A percentile compares a stretch with the other conserved stretches of the same genome.
Conservation (phyloP, 2,797 vertebrate genomes). For the Thalassophryne amazonica region DNA sequence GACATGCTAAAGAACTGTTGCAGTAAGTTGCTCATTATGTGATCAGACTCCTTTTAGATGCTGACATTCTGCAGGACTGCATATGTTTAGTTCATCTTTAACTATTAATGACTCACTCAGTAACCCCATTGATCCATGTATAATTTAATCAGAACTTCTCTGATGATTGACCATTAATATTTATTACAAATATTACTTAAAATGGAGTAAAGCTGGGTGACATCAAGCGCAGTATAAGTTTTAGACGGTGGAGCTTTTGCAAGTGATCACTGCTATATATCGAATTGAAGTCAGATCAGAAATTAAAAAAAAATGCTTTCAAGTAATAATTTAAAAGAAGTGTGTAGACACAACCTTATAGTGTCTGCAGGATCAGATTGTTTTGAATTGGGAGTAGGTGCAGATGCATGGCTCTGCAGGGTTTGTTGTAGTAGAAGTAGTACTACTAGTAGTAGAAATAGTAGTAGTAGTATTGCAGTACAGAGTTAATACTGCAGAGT, state of each 20-base stretch:
- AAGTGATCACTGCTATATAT: no score
- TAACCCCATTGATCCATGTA: constrained; percentile 70
- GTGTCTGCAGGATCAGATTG: no score
- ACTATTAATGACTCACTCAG: constrained; percentile 70
- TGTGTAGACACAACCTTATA: no score
- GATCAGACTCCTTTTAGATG: constrained; percentile 50
- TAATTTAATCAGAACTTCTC: constrained; percentile 67
- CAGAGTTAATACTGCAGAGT: no score
- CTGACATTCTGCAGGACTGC: constrained; percentile 48
- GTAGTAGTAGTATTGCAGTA: no score
- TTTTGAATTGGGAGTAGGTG: no score
- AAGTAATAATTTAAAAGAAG: no score
- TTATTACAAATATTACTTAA: constrained; percentile 47
- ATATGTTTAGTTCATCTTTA: constrained; percentile 61
- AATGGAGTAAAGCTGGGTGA: constrained; percentile 30
- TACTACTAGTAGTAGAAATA: no score
- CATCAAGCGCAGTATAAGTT: constrained; percentile 14
- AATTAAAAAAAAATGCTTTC: no score
- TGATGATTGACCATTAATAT: constrained; percentile 65
- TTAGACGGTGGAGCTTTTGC: constrained; percentile 3
- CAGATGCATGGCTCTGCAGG: no score
- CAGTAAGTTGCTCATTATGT: constrained; percentile 51
- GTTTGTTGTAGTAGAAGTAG: no score
- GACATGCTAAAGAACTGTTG: constrained; percentile 54
- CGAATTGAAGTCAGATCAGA: no score